Base-by-base conservation (phyloP, 2,888 invertebrate species). In the Hypercompe scribonia region DNA sequence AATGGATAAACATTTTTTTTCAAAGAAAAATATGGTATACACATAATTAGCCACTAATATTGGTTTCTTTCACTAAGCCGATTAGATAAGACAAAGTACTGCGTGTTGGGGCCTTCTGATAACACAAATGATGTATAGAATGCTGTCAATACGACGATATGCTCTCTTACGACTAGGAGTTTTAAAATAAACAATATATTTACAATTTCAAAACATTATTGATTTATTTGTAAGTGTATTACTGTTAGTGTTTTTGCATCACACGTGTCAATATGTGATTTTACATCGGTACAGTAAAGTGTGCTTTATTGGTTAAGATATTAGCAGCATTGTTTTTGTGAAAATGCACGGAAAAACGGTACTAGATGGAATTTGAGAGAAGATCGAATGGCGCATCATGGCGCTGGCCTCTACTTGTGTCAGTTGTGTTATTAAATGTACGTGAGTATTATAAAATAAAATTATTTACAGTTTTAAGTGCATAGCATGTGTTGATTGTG, bases 41-140 rank as follows among this genome's bases (percentile, higher is more conserved):
- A 50, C 77, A 78, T 72, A 78, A 84, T 81, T 79, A 81, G 72
- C 74, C 77, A 80, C 73, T 82, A 81, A 80, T 85, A 87, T 88
- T 86, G 85, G 87, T 87, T 91, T 89, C 90, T 91, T 91, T 90
- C 88, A 88, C 86, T 75, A 75, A 76, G 77, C 86, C 84, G 95
- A 95, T 95, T 93, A 94, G 95, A 95, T 95, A 94, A 94, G 90
- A 90, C 91, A 89, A 93, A 93, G 91, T 93, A 91, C 85, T 86
- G 90, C 88, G 90, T 89, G 89, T 87, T 88, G 88, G 85, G 88
- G 89, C 85, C 89, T 89, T 87, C 81, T 87, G 95, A 94, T 95
- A 95, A 92, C 89, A 86, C 85, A 86, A 85, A 86, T 91, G 87
- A 93, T 90, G 89, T 88, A 88, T 90, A 89, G 88, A 90, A 87